Evolutionary conservation across 2,888 invertebrate species (phyloP).

Genomic region (Acleris laterana): DNA sequence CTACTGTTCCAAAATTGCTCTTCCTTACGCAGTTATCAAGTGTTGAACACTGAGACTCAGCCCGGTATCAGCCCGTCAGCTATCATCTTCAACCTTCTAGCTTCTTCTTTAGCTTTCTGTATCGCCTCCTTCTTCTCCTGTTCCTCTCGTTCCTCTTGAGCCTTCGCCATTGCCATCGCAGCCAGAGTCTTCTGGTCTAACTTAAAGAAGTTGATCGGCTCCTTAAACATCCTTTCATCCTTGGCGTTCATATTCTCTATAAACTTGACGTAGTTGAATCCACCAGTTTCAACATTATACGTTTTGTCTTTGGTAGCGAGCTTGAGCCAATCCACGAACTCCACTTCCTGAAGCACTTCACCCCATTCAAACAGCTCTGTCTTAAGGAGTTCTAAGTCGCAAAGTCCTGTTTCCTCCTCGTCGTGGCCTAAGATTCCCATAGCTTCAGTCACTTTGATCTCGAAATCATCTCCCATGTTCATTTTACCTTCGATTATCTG

Average conservation of each 20-base stretch:
- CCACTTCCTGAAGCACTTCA: conserved; percentile 66
- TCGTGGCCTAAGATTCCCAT: conserved; percentile 70
- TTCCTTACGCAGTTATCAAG: background rate
- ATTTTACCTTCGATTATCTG: conserved; percentile 78
- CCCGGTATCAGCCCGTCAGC: conserved; percentile 63
- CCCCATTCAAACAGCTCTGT: conserved; percentile 72
- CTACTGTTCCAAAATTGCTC: too few species aligned
- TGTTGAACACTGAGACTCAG: conserved; percentile 23
- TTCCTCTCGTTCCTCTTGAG: conserved; percentile 65
- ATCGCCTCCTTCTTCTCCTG: conserved; percentile 67
- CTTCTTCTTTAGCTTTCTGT: conserved; percentile 64
- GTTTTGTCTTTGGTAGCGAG: conserved; percentile 68
- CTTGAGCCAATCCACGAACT: conserved; percentile 68
- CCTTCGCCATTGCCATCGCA: conserved; percentile 71
- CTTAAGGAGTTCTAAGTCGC: conserved; percentile 60
- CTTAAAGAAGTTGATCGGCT: conserved; percentile 77
- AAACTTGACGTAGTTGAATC: conserved; percentile 66
- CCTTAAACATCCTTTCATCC: conserved; percentile 63
- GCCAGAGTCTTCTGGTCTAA: conserved; percentile 76
- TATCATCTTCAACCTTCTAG: conserved; percentile 67
- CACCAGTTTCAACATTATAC: conserved; percentile 58
- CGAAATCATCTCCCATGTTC: conserved; percentile 72
- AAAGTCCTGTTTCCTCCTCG: conserved; percentile 59
- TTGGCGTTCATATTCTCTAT: conserved; percentile 74
- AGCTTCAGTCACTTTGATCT: conserved; percentile 63